Percentiles rank a stretch among this genome's conserved stretches.
Evolutionary conservation across 1,140 invertebrate genomes (phyloP).

Genomic region (Drosophila guanche): DNA sequence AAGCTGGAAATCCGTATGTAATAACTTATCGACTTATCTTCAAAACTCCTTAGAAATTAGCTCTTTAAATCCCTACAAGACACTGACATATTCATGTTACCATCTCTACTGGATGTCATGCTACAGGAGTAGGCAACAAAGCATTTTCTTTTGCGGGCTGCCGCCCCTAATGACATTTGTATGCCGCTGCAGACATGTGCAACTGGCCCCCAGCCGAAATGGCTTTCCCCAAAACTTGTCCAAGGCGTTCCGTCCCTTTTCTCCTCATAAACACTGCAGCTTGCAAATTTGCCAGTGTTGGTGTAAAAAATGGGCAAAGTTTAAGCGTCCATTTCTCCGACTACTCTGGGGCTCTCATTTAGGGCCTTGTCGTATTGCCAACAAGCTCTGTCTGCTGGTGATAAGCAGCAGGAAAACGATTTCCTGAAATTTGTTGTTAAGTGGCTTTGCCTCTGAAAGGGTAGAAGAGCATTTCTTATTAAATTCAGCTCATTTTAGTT

Average conservation of each 20-base stretch:
- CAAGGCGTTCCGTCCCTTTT: conserved; percentile 1
- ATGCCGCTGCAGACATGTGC: conserved; percentile 54
- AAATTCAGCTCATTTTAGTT: conserved; percentile 34
- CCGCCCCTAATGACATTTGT: conserved; percentile 71
- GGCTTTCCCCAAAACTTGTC: conserved; percentile 19
- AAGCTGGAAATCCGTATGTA: not conserved
- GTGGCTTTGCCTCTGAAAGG: conserved; percentile 48
- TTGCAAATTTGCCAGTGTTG: conserved; percentile 33
- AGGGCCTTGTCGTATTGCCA: conserved; percentile 22
- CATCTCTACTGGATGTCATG: conserved; percentile 25
- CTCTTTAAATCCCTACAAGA: not conserved
- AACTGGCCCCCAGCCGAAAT: conserved; percentile 45
- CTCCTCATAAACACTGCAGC: conserved; percentile 30
- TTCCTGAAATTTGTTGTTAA: conserved; percentile 50
- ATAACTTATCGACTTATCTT: too few relatives aligned
- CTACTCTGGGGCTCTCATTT: conserved; percentile 21
- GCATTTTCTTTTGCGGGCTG: conserved; percentile 41
- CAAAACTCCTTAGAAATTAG: not conserved
- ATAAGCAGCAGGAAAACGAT: conserved; percentile 31
- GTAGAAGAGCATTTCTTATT: conserved; percentile 11
- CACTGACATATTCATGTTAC: not conserved
- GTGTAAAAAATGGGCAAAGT: conserved; percentile 9
- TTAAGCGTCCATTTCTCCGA: conserved; percentile 7
- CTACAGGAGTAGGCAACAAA: conserved; percentile 19
- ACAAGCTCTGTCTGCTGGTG: conserved; percentile 39